Conservation (phyloP, 1,140 invertebrate genomes). For the Magallana gigas region DNA sequence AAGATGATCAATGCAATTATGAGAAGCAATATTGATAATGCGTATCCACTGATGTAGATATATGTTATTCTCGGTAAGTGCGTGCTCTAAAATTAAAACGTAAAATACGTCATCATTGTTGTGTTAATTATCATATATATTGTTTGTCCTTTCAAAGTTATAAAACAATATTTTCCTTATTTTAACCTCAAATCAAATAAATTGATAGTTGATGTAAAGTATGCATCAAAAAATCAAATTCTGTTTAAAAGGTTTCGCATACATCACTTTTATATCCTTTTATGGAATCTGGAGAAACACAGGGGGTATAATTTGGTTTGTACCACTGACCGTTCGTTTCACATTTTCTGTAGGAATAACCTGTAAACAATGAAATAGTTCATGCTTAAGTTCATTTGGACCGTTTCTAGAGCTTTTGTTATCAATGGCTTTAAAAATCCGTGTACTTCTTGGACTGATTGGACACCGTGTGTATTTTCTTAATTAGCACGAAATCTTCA, state of each 20-base stretch:
- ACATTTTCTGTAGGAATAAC: not conserved
- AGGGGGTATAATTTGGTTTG: not conserved
- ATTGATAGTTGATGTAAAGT: not conserved
- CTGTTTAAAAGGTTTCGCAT: too few species aligned
- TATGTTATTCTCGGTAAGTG: constrained; percentile 64
- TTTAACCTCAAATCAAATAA: not conserved
- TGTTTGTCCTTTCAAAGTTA: not conserved
- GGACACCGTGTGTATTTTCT: too few species aligned
- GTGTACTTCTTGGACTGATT: too few species aligned
- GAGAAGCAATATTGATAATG: constrained; percentile 84
- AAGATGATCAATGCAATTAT: not conserved
- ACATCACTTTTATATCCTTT: not conserved
- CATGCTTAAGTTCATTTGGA: too few species aligned
- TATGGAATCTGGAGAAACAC: not conserved
- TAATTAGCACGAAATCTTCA: too few species aligned
- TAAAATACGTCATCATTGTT: not conserved
- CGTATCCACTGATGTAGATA: constrained; percentile 91
- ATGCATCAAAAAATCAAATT: not conserved
- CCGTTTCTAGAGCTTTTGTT: too few species aligned
- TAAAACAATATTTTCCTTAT: not conserved
- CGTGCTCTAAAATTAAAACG: not conserved
- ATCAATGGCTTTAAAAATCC: too few species aligned
- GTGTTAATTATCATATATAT: not conserved
- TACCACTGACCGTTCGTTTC: not conserved
- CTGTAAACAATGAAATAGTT: not conserved